Evolutionary conservation across 1,140 invertebrate species (phyloP).

Genomic region (Formica exsecta): DNA sequence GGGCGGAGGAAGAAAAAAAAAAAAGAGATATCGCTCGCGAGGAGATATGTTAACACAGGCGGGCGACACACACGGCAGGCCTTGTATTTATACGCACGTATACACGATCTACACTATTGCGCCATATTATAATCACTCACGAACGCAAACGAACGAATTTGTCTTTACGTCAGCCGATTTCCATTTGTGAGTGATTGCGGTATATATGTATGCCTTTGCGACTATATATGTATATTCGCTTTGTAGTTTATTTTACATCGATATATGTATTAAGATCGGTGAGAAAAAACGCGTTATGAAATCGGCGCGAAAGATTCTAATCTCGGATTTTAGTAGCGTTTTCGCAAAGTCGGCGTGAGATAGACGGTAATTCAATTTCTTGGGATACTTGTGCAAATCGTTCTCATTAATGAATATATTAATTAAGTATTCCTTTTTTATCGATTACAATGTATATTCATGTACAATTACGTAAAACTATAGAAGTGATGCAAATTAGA

Average conservation of each 20-base stretch:
- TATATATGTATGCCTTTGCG: neutral
- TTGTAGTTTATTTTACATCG: constrained; percentile 32
- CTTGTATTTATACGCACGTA: neutral
- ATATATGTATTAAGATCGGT: neutral
- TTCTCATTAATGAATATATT: constrained; percentile 7
- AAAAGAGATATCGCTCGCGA: constrained; percentile 31
- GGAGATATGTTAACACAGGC: constrained; percentile 61
- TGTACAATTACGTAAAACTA: neutral
- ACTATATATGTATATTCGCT: neutral
- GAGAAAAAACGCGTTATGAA: constrained; percentile 53
- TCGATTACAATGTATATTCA: constrained; percentile 12
- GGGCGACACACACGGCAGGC: neutral
- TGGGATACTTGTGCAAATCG: neutral
- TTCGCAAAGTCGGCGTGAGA: neutral
- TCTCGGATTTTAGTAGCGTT: constrained; percentile 47
- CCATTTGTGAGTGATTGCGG: constrained; percentile 68
- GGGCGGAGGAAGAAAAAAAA: neutral
- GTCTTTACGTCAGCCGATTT: constrained; percentile 71
- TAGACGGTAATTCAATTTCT: constrained; percentile 11
- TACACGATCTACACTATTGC: constrained; percentile 43
- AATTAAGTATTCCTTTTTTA: neutral
- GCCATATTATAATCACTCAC: constrained; percentile 72
- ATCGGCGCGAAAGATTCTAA: constrained; percentile 51
- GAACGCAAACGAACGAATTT: constrained; percentile 70
- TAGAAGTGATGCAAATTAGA: neutral